Percentiles rank a stretch among this genome's conserved stretches.
Conservation (phyloP, 2,888 invertebrate species). For the Cephus runcator region DNA sequence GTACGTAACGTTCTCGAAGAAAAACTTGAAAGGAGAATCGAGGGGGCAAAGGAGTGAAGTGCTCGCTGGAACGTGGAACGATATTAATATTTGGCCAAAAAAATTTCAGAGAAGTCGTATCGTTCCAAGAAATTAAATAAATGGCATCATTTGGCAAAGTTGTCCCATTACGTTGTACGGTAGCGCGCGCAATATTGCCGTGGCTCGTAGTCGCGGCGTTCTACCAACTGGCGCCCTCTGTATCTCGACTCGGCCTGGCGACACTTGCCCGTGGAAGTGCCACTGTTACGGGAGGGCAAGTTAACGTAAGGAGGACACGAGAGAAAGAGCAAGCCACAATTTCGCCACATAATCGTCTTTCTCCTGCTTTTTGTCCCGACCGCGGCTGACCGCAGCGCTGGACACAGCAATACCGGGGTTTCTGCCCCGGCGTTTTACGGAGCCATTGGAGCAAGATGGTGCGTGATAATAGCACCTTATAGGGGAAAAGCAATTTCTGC, state of each 20-base stretch:
- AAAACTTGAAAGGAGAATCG: background rate
- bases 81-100: constrained; percentile 47
- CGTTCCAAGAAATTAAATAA: constrained; percentile 57
- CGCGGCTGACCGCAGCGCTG: constrained; percentile 48
- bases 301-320: constrained; percentile 27
- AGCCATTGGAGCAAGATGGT: constrained; percentile 63
- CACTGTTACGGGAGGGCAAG: constrained; percentile 22
- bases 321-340: constrained; percentile 44
- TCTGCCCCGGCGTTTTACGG: constrained; percentile 57
- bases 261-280: constrained; percentile 41
- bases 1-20: background rate
- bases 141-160: constrained; percentile 62
- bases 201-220: constrained; percentile 17
- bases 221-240: constrained; percentile 44
- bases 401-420: constrained; percentile 54
- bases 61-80: constrained; percentile 21
- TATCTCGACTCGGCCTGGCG: constrained; percentile 18
- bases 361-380: constrained; percentile 34
- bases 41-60: constrained; percentile 1
- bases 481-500: constrained; percentile 63
- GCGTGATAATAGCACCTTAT: constrained; percentile 63
- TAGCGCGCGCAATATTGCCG: constrained; percentile 42
- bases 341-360: constrained; percentile 43
- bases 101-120: constrained; percentile 40
- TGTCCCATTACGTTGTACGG: constrained; percentile 41